A percentile compares a stretch with the other conserved stretches of the same genome.
These are phyloP conservation scores for Eulithis prunata DNA, from an alignment of 2,888 invertebrate species.

Conservation along the genomic window DNA sequence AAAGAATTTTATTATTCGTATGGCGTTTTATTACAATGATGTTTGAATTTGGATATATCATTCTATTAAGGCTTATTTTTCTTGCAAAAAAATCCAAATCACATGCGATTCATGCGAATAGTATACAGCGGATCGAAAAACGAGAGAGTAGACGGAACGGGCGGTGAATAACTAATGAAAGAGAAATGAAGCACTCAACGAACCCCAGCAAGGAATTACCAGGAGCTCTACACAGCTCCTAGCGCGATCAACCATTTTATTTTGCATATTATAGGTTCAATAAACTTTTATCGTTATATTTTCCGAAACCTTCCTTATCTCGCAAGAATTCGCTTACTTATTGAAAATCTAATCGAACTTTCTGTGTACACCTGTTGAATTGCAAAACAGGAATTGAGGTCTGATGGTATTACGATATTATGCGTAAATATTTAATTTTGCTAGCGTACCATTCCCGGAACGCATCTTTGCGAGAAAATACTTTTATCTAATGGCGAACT, in stretches of 20 bases:
- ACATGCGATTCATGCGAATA: constrained; percentile 10
- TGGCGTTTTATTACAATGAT: neutral
- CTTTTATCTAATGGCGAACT: constrained; percentile 18
- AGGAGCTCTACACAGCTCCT: constrained; percentile 48
- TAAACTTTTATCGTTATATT: constrained; percentile 59
- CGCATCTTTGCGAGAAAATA: constrained; percentile 22
- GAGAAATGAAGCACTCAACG: constrained; percentile 57
- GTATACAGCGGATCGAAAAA: constrained; percentile 33
- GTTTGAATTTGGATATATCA: neutral
- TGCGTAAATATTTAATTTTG: constrained; percentile 45
- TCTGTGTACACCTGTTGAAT: constrained; percentile 46
- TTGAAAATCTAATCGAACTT: constrained; percentile 51
- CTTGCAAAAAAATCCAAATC: constrained; percentile 3
- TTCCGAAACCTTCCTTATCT: constrained; percentile 51
- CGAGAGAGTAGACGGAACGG: constrained; percentile 43
- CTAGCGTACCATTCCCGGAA: constrained; percentile 35
- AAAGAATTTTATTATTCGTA: too few species aligned
- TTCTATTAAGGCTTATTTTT: neutral
- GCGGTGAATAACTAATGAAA: constrained; percentile 58
- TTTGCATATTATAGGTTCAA: constrained; percentile 57
- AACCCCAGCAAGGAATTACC: constrained; percentile 45
- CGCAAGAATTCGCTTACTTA: constrained; percentile 48
- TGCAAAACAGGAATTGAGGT: constrained; percentile 46
- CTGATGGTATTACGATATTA: constrained; percentile 45
- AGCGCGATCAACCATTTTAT: constrained; percentile 58